Evolutionary conservation across 2,113 vertebrate genomes (phyloP), one percentile per base, ranked within the genome.

Genomic region (Ceyx margarethae): DNA sequence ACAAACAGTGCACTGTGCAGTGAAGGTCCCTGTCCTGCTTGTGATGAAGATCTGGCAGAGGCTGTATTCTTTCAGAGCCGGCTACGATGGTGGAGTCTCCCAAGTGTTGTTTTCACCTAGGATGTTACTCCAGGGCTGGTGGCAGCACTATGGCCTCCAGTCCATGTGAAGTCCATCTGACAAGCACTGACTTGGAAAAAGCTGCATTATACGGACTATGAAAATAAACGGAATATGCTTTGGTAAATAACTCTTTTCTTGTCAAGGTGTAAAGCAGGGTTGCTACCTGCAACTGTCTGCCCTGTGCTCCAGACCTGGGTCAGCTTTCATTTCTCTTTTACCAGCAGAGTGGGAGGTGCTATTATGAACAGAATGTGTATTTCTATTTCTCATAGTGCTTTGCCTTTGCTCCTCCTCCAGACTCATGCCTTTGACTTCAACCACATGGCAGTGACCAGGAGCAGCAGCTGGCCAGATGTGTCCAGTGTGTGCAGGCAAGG

Each of bases 391-490:
- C 16, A 19, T 1, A 71, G 19, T 73, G 29, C 40, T 72, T 51
- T 92, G 81, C 26, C 20, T 91, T 81, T 90, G 58, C 72, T 76
- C 26, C 33, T 61, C 28, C 35, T 78, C 48, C n/a, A 74, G 50
- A 26, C n/a, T 90, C 12, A 11, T 25, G n/a, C 54, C 23, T 88
- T 53, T 81, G 62, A 23, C 40, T 68, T 68, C 48, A 92, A 26
- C 40, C 35, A 53, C 66, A 60, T 2, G 4, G 61, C 48, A 92
- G 37, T 72, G 66, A 48, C 69, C 37, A 72, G 90, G 65, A 89
- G 66, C 57, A 94, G 85, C 85, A 92, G 78, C 81, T 84, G 74
- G 74, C 85, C 69, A 94, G 81, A 78, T 75, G 48, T 78, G 85
- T 33, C 66, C 31, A 85, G 57, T 37, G 28, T 0, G 0, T 43